Evolutionary conservation across 2,113 vertebrate genomes (phyloP).

Genomic region (Illadopsis cleaveri): DNA sequence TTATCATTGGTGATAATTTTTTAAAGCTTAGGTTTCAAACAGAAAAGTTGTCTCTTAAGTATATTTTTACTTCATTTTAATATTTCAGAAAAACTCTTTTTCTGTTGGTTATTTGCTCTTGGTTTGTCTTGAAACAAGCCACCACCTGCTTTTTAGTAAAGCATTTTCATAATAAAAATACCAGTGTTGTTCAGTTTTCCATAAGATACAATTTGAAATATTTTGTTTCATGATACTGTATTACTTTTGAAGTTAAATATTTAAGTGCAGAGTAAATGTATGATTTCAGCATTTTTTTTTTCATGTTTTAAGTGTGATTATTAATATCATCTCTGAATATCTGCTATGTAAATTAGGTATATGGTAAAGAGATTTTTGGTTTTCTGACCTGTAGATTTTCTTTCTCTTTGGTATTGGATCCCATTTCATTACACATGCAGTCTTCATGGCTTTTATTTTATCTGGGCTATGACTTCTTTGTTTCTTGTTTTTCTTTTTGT

Average conservation of each 20-base stretch:
- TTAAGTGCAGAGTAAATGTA: not conserved
- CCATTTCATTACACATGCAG: not conserved
- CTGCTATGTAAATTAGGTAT: not conserved
- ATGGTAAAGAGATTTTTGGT: not conserved
- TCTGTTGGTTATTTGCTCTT: not conserved
- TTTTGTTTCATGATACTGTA: not conserved
- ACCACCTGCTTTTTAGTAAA: not conserved
- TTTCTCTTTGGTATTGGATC: not conserved
- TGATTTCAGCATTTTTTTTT: not conserved
- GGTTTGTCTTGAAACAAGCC: not conserved
- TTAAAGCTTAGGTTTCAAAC: not conserved
- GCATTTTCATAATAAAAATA: not conserved
- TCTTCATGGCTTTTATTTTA: not conserved
- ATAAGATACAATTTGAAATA: not conserved
- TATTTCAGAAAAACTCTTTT: not conserved
- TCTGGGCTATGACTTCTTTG: not conserved
- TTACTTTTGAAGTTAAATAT: not conserved
- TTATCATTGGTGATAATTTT: not conserved
- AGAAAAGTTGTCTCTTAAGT: not conserved
- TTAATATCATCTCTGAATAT: not conserved
- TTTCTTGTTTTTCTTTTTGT: not conserved
- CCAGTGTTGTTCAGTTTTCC: not conserved
- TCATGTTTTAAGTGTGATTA: not conserved
- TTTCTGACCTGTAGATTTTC: not conserved
- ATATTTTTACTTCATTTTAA: not conserved